phyloP scores from a whole-genome alignment of 2,113 vertebrate species.

The Hylia prasina region DNA sequence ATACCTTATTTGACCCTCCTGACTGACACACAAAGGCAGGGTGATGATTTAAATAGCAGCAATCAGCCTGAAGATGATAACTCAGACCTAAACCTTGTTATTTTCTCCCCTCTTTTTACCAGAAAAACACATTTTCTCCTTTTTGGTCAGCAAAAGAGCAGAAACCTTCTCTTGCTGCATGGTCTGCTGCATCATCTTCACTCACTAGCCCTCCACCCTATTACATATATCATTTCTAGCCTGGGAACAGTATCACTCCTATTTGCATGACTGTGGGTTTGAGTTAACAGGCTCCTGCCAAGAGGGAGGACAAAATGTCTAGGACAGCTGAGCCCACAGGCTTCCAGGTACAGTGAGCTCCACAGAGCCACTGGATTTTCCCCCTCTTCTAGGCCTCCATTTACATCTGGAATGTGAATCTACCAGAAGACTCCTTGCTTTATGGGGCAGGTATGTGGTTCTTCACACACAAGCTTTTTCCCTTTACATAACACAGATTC shows the following conservation, averaged over 20 bases:
- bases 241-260: neutral
- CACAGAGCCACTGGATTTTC: neutral
- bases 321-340: neutral
- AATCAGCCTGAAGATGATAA: neutral
- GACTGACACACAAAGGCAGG: neutral
- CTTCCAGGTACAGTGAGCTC: neutral
- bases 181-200: neutral
- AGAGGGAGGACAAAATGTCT: neutral
- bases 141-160: neutral
- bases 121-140: neutral
- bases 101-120: neutral
- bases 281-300: neutral
- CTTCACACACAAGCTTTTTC: neutral
- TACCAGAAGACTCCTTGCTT: neutral
- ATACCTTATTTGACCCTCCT: neutral
- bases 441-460: neutral
- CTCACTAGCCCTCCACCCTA: neutral
- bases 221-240: accelerated
- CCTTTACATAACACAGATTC: neutral
- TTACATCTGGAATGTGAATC: neutral
- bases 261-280: neutral
- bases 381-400: neutral
- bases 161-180: neutral
- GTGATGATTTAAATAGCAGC: neutral
- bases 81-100: neutral